Base-by-base conservation (phyloP, 2,888 invertebrate genomes). In the Biston stratarius region DNA sequence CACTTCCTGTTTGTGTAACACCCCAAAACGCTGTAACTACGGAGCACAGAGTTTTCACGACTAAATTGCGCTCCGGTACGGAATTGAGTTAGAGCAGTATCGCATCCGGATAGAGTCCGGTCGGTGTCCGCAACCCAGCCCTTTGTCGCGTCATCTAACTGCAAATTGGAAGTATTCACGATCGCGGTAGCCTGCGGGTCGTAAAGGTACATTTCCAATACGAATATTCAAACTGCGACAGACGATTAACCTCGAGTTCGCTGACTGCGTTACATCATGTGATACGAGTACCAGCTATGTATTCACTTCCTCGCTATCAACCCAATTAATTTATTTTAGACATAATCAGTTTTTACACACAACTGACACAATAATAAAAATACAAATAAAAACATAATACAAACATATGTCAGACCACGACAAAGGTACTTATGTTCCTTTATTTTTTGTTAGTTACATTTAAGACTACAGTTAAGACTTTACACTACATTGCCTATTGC, bases 131-230 rank as follows among this genome's bases (percentile, higher is more conserved):
- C 7, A 80, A 36, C 24, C 63, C 36, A 40, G 40, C 83, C 88
- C 89, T 90, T 90, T 90, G 89, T 88, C 84, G 83, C 81, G 77
- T 88, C 89, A 88, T 90, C 88, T 89, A 83, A 85, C 86, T 89
- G 84, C 87, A 90, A 92, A 92, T 92, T 92, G 91, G 84, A 85
- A 89, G 89, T 82, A 79, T 77, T 77, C 76, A 71, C 69, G 75
- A 68, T 71, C 73, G 67, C 64, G 57, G 70, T 11, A 67, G 57
- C 77, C 77, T 74, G 76, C 75, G 76, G 78, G 77, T 74, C 58
- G 59, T 42, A n/a, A 42, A 42, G 55, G 55, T 42, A 8, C 42
- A 6, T 33, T 24, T n/a, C 11, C 9, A 24, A 44, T 10, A 55
- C 8, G 1, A 44, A 12, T 12, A 3, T 24, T 24, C 24, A 24